These are phyloP conservation scores for Seriola aureovittata DNA, from an alignment of 2,113 vertebrate genomes.

Conservation along the genomic window DNA sequence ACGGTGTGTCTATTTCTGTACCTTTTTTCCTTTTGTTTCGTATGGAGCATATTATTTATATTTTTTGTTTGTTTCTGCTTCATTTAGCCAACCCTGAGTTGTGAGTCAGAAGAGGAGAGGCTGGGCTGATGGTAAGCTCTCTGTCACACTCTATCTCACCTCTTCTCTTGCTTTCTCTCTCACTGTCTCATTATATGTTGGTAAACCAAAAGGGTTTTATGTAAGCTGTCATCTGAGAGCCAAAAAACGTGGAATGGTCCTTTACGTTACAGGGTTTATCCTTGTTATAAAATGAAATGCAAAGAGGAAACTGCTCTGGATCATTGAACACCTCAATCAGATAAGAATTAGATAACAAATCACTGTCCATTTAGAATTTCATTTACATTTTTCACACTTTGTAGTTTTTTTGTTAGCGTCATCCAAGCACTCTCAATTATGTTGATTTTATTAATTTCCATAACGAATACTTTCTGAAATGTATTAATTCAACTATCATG, in stretches of 20 bases:
- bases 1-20: not conserved
- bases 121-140: conserved; percentile 85
- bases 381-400: conserved; percentile 57
- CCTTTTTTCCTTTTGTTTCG: not conserved
- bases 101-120: conserved; percentile 83
- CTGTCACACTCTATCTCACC: conserved; percentile 46
- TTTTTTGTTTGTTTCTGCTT: conserved; percentile 60
- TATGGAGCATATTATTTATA: conserved; percentile 9
- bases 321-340: conserved; percentile 25
- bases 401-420: conserved; percentile 49
- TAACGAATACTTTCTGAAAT: conserved; percentile 78
- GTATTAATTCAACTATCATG: conserved; percentile 8
- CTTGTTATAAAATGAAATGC: conserved; percentile 17
- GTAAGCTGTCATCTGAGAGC: conserved; percentile 12
- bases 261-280: conserved; percentile 36
- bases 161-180: conserved; percentile 25
- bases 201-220: conserved; percentile 23
- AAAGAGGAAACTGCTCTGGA: conserved; percentile 22
- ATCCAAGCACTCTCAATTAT: conserved; percentile 45
- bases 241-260: conserved; percentile 3
- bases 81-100: conserved; percentile 74
- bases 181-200: conserved; percentile 23
- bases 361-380: conserved; percentile 45
- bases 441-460: conserved; percentile 34
- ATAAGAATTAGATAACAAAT: conserved; percentile 21